These are phyloP conservation scores for Leptinotarsa undecemlineata DNA, from an alignment of 1,140 invertebrate species.

Conservation along the genomic window DNA sequence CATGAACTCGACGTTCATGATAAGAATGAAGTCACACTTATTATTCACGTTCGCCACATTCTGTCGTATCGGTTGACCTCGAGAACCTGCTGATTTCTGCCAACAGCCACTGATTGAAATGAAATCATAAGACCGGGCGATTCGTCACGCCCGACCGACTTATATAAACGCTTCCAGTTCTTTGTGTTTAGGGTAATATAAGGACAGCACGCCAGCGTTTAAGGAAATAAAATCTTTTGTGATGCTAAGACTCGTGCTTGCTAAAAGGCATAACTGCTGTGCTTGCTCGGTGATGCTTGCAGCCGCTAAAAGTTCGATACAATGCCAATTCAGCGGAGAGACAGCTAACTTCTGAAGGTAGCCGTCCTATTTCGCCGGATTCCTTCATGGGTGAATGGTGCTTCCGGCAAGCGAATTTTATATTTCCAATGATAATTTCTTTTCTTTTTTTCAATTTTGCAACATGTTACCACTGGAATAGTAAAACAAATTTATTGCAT, in stretches of 20 bases:
- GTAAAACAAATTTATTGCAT: too few relatives aligned
- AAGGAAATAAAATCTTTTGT: constrained; percentile 16
- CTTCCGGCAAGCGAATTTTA: neutral
- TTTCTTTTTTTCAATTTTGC: too few relatives aligned
- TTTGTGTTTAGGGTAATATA: constrained; percentile 4
- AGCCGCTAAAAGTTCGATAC: constrained; percentile 11
- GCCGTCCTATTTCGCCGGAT: neutral
- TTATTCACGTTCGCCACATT: too few relatives aligned
- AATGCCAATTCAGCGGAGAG: constrained; percentile 8
- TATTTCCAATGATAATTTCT: too few relatives aligned
- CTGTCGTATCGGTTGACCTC: neutral
- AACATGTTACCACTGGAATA: too few relatives aligned
- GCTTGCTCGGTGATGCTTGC: neutral
- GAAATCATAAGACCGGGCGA: neutral
- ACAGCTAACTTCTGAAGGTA: constrained; percentile 8
- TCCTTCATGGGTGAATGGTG: neutral
- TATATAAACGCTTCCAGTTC: constrained; percentile 8
- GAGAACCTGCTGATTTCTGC: neutral
- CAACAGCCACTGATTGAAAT: neutral
- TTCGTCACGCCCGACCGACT: constrained; percentile 1
- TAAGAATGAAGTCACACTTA: too few relatives aligned
- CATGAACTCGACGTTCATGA: too few relatives aligned
- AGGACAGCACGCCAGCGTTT: constrained; percentile 7
- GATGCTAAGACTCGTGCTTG: constrained; percentile 15
- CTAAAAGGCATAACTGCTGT: constrained; percentile 23